A percentile compares a stretch with the other conserved stretches of the same genome.
These are phyloP conservation scores for Meteorus colon DNA, from an alignment of 2,888 invertebrate species.

Conservation along the genomic window DNA sequence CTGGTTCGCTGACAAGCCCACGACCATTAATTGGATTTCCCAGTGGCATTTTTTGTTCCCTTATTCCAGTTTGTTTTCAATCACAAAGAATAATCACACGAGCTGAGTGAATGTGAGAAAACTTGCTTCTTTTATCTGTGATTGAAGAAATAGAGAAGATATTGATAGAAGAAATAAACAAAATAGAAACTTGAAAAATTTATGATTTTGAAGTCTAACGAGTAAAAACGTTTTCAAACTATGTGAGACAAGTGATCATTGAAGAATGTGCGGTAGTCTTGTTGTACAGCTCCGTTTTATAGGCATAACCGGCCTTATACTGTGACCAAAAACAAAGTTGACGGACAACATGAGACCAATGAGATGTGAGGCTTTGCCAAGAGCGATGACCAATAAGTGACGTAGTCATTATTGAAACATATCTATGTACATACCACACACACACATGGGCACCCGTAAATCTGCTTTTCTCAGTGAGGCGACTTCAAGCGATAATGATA, in stretches of 20 bases:
- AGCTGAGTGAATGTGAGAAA: background rate
- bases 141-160: background rate
- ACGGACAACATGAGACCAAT: constrained; percentile 51
- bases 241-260: constrained; percentile 6
- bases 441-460: background rate
- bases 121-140: background rate
- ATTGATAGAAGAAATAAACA: background rate
- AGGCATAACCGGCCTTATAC: constrained; percentile 40
- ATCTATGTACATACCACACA: background rate
- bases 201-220: background rate
- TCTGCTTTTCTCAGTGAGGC: constrained; percentile 6
- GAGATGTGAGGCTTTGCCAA: constrained; percentile 48
- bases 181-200: background rate
- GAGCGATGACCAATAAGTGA: constrained; percentile 54
- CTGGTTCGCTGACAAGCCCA: constrained; percentile 57
- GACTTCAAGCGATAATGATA: constrained; percentile 52
- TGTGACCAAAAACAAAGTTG: constrained; percentile 48
- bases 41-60: constrained; percentile 59
- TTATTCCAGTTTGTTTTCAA: background rate
- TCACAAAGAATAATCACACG: constrained; percentile 1
- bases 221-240: background rate
- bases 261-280: constrained; percentile 27
- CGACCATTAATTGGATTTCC: constrained; percentile 58
- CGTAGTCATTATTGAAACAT: constrained; percentile 11
- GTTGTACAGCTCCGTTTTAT: constrained; percentile 40